Percentiles rank a stretch among this genome's conserved stretches.
Conservation (phyloP, 1,140 invertebrate species). For the Drosophila mayri region DNA sequence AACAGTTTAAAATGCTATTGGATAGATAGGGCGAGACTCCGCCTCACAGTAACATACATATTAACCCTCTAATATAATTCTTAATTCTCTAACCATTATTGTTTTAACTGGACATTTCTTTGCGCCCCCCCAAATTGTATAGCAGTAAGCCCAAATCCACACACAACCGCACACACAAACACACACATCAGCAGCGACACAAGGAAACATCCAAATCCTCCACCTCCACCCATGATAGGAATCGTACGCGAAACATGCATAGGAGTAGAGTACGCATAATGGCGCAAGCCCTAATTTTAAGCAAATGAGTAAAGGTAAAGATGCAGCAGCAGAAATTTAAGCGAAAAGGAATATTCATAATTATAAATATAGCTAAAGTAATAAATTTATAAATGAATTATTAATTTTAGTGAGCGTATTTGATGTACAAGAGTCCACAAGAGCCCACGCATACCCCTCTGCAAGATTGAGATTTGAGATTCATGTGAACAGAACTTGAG, state of each 20-base stretch:
- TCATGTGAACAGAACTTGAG: slow-evolving; percentile 50
- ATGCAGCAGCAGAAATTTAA: slow-evolving; percentile 25
- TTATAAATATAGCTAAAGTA: slow-evolving; percentile 81
- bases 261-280: slow-evolving; percentile 69
- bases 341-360: slow-evolving; percentile 69
- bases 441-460: neutral
- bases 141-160: slow-evolving; percentile 51
- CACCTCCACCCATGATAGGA: slow-evolving; percentile 33
- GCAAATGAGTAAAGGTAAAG: slow-evolving; percentile 36
- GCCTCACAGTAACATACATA: slow-evolving; percentile 24
- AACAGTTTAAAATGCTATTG: slow-evolving; percentile 54
- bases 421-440: slow-evolving; percentile 53
- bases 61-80: slow-evolving; percentile 47
- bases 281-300: slow-evolving; percentile 52
- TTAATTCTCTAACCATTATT: slow-evolving; percentile 29
- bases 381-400: slow-evolving; percentile 84
- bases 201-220: slow-evolving; percentile 22
- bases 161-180: slow-evolving; percentile 1
- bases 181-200: slow-evolving; percentile 15
- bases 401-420: slow-evolving; percentile 72
- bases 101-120: slow-evolving; percentile 28
- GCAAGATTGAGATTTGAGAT: slow-evolving; percentile 45
- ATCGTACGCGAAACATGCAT: slow-evolving; percentile 57
- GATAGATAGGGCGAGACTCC: slow-evolving; percentile 15
- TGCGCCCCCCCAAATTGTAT: slow-evolving; percentile 55